Conservation (phyloP, 1,140 invertebrate genomes). For the Drosophila pachea region DNA sequence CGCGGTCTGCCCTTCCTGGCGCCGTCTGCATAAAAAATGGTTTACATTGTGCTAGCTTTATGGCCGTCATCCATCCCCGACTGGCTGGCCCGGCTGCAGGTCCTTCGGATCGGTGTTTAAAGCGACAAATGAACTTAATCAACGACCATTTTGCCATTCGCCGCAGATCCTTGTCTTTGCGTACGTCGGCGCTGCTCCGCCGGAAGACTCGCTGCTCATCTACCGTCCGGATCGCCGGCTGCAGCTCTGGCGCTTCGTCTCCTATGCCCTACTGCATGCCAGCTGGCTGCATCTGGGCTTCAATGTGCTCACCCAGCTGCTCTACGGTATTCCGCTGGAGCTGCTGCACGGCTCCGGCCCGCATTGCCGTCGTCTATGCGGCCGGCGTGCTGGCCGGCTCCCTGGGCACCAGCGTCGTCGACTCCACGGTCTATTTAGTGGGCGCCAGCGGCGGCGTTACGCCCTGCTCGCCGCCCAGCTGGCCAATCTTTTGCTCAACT, state of each 20-base stretch:
- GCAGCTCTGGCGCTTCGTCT: conserved; percentile 95
- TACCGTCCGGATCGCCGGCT: conserved; percentile 94
- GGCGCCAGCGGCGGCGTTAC: conserved; percentile 97
- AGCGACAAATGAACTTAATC: not conserved
- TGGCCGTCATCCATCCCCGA: conserved; percentile 17
- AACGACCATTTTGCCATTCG: not conserved
- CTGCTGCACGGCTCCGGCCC: conserved; percentile 95
- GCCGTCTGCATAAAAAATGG: conserved; percentile 39
- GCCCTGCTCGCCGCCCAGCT: conserved; percentile 95
- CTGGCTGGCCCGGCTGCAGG: not conserved
- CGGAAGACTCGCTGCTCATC: conserved; percentile 94
- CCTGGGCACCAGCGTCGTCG: conserved; percentile 93
- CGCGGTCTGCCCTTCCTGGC: conserved; percentile 19
- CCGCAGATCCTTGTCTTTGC: conserved; percentile 92
- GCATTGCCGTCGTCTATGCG: conserved; percentile 94
- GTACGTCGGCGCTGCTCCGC: conserved; percentile 88
- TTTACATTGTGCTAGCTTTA: conserved; percentile 66
- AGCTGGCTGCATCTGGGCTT: conserved; percentile 97
- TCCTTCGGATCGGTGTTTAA: not conserved
- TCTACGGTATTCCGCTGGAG: conserved; percentile 94
- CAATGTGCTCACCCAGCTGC: conserved; percentile 94
- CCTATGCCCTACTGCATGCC: conserved; percentile 96
- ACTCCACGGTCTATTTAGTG: conserved; percentile 94
- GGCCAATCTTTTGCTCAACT: conserved; percentile 95
- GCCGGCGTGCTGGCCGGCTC: conserved; percentile 96